phyloP scores from a whole-genome alignment of 2,797 vertebrate species.

The Protonibea diacanthus region DNA sequence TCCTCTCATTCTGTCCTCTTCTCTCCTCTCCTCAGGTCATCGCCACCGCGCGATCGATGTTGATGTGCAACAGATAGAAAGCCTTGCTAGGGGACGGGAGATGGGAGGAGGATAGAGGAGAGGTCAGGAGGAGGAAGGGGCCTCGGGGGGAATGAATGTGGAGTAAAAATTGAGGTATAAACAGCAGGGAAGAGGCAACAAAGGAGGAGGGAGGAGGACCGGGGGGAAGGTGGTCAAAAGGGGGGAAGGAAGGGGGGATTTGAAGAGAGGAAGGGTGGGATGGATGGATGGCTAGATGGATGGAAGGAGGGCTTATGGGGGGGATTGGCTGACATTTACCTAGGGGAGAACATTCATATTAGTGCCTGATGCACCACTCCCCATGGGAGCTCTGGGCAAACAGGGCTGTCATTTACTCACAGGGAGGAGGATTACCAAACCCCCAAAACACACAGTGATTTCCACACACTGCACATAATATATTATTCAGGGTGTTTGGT shows the following conservation, averaged over 20 bases:
- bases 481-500: slow-evolving; percentile 76
- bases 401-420: slow-evolving; percentile 85
- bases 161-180: slow-evolving; percentile 51
- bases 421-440: slow-evolving; percentile 76
- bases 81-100: slow-evolving; percentile 39
- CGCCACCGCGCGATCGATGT: slow-evolving; percentile 55
- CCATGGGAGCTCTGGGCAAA: slow-evolving; percentile 80
- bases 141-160: slow-evolving; percentile 30
- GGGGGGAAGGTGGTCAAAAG: slow-evolving; percentile 11
- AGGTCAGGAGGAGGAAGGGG: slow-evolving; percentile 45
- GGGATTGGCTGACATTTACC: slow-evolving; percentile 86
- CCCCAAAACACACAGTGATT: slow-evolving; percentile 74
- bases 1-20: slow-evolving; percentile 1
- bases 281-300: slow-evolving; percentile 56
- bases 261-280: slow-evolving; percentile 12
- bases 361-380: slow-evolving; percentile 66
- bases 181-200: slow-evolving; percentile 16
- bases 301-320: slow-evolving; percentile 60
- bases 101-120: slow-evolving; percentile 27
- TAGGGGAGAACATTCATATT: slow-evolving; percentile 80
- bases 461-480: slow-evolving; percentile 67
- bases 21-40: slow-evolving; percentile 46
- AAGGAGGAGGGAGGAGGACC: not conserved
- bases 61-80: slow-evolving; percentile 58
- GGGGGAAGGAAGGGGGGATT: not conserved